Conservation (phyloP, 2,888 invertebrate species). For the Lottia gigantea region DNA sequence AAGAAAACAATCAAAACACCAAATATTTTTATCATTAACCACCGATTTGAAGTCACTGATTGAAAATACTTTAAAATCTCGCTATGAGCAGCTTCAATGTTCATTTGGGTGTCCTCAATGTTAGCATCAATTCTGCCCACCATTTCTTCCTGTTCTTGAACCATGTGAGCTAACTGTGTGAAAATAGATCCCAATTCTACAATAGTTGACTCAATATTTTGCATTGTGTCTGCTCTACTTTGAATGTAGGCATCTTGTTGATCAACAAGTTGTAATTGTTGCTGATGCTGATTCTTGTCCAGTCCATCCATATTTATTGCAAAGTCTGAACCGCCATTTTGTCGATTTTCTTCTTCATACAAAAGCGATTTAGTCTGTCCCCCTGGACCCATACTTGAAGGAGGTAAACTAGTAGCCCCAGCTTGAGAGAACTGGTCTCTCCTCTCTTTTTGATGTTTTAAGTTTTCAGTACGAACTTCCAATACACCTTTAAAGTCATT, state of each 20-base stretch:
- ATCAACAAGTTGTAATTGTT: constrained; percentile 77
- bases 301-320: constrained; percentile 85
- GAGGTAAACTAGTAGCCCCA: constrained; percentile 63
- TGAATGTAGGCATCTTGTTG: constrained; percentile 92
- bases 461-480: constrained; percentile 96
- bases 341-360: constrained; percentile 69
- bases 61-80: constrained; percentile 98
- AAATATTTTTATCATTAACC: constrained; percentile 99
- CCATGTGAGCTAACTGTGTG: constrained; percentile 86
- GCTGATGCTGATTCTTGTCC: constrained; percentile 70
- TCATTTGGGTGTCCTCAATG: constrained; percentile 92
- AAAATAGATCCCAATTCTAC: constrained; percentile 99
- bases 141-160: constrained; percentile 98
- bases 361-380: constrained; percentile 69
- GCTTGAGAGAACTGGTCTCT: constrained; percentile 81
- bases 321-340: constrained; percentile 75
- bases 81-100: constrained; percentile 96
- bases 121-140: constrained; percentile 94
- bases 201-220: constrained; percentile 98
- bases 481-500: constrained; percentile 97
- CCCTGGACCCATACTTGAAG: constrained; percentile 58
- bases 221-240: constrained; percentile 96
- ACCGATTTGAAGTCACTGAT: constrained; percentile 94
- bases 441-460: constrained; percentile 93
- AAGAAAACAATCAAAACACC: constrained; percentile 98